These are phyloP conservation scores for Entomyzon cyanotis DNA, from an alignment of 2,113 vertebrate genomes.

Conservation along the genomic window DNA sequence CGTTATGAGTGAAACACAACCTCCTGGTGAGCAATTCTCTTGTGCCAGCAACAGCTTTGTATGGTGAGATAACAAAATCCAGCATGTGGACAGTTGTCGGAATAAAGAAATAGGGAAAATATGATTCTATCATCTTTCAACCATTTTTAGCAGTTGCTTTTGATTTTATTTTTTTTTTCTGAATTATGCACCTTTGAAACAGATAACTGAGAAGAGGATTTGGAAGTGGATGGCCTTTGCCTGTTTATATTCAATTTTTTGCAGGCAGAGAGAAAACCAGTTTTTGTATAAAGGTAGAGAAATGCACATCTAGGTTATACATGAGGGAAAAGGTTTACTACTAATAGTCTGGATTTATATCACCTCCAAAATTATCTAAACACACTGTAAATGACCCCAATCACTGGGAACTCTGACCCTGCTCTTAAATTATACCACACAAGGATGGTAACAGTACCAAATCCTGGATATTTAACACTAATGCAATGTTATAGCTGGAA, in stretches of 20 bases:
- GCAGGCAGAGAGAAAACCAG: neutral
- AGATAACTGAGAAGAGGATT: neutral
- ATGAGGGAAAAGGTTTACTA: neutral
- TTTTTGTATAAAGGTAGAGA: neutral
- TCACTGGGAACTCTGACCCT: neutral
- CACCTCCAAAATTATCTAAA: neutral
- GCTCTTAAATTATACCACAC: no score
- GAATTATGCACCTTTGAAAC: neutral
- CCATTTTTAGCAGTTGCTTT: neutral
- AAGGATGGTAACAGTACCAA: neutral
- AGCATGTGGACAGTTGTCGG: neutral
- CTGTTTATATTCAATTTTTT: neutral
- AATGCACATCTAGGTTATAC: neutral
- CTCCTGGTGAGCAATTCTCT: neutral
- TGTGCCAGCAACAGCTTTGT: neutral
- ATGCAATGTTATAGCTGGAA: neutral
- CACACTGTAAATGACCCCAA: neutral
- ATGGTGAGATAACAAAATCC: neutral
- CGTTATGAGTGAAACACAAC: rapidly evolving
- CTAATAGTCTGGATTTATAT: neutral
- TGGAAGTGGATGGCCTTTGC: neutral
- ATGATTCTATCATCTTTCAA: neutral
- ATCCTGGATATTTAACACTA: neutral
- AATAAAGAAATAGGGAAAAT: neutral
- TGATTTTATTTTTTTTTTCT: neutral